Base-by-base conservation (phyloP, 2,113 vertebrate species). In the Calypte anna region DNA sequence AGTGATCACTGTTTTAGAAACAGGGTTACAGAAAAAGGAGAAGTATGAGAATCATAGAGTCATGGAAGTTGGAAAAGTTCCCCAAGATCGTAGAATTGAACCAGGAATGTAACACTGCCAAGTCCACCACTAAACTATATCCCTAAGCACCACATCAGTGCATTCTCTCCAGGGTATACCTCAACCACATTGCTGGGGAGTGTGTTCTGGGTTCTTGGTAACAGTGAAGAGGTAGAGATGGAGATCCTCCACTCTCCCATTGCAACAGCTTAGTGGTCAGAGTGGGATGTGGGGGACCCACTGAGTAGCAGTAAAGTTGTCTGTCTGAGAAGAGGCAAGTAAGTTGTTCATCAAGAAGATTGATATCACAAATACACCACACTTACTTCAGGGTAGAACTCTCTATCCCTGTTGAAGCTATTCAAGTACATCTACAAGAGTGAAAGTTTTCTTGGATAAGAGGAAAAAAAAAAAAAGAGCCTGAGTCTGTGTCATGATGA, bases 141-240 rank as follows among this genome's bases (percentile, higher is more conserved):
- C 25, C 25, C 48, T 27, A 19, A 48, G 24, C 1, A 1, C 16
- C 63, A 51, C 0, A 0, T 69, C 48, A 28, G 57, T 40, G 14
- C 40, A 12, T 40, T 12, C 40, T 6, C 17, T 18, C 12, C 44
- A 27, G 46, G 33, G 38, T 40, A 53, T 62, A 57, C 31, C 28
- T 57, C 46, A 13, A 2, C 21, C 24, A 20, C 24, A 72, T 67
- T 43, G 22, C 19, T 40, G 28, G 23, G 31, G 8, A 83, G 22
- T 54, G 25, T 59, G 7, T 64, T 90, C 12, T 27, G 50, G 50
- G 7, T 59, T 48, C 36, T 43, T 76, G 31, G 19, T 6, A 67
- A 17, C 6, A 6, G 30, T 73, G 36, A 51, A 54, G 40, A 66
- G 48, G 15, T 25, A 44, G 55, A 61, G n/a, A 14, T 64, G 24